A percentile compares a stretch with the other conserved stretches of the same genome.
These are phyloP conservation scores for Enteromius thamalakanensis DNA, from an alignment of 2,797 vertebrate genomes.

Conservation along the genomic window DNA sequence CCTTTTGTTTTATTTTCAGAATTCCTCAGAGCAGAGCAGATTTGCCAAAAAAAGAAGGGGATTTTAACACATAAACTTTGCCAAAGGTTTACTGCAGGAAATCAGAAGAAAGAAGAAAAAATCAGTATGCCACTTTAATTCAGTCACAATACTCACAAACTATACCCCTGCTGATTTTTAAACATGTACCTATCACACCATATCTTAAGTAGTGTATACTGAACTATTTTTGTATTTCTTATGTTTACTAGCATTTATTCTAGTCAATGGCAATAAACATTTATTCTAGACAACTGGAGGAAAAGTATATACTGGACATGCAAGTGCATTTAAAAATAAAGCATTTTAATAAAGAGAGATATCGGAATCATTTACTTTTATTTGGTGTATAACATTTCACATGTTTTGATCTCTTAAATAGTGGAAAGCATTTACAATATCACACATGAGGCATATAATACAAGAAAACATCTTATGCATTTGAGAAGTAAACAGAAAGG, in stretches of 20 bases:
- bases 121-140: slow-evolving; percentile 39
- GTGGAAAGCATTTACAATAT: background rate
- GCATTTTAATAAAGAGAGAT: background rate
- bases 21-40: slow-evolving; percentile 32
- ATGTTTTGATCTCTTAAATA: slow-evolving; percentile 10
- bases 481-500: background rate
- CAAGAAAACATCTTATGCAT: background rate
- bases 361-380: slow-evolving; percentile 4
- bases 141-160: background rate
- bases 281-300: too few species aligned
- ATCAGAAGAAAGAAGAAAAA: background rate
- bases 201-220: background rate
- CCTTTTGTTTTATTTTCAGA: slow-evolving; percentile 11
- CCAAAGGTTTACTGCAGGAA: background rate
- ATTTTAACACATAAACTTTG: background rate
- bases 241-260: background rate
- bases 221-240: background rate
- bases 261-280: background rate
- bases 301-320: background rate
- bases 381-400: slow-evolving; percentile 12
- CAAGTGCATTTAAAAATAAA: slow-evolving; percentile 23
- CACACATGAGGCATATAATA: background rate
- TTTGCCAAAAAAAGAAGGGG: background rate
- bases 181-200: background rate
- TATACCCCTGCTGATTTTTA: background rate